phyloP scores from a whole-genome alignment of 2,113 vertebrate genomes.

The Chaetorhynchus papuensis region DNA sequence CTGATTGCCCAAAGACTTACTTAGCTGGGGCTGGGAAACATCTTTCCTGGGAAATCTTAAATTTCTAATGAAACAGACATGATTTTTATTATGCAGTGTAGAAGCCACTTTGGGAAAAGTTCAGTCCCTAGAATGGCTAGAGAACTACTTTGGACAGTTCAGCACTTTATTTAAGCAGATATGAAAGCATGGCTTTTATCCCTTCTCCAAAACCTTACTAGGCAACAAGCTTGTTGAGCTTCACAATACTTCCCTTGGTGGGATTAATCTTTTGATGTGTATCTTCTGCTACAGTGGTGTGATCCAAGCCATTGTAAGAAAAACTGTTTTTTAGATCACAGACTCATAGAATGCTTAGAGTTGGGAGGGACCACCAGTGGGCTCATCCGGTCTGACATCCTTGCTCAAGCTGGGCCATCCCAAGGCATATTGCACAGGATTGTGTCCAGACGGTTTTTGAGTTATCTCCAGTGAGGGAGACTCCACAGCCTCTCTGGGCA shows the following conservation, averaged over 20 bases:
- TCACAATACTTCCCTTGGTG: neutral
- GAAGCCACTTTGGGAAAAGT: neutral
- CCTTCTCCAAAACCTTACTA: neutral
- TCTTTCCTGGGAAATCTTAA: neutral
- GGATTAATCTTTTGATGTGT: neutral
- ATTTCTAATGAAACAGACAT: neutral
- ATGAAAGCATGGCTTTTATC: accelerated
- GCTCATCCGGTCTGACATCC: neutral
- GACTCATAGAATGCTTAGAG: neutral
- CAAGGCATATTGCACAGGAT: neutral
- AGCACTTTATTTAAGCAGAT: neutral
- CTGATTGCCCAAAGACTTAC: neutral
- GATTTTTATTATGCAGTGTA: no score
- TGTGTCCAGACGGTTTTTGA: neutral
- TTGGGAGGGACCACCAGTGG: neutral
- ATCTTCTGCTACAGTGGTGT: neutral
- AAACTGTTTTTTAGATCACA: neutral
- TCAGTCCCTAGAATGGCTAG: neutral
- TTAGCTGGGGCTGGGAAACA: neutral
- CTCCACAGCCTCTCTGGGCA: neutral
- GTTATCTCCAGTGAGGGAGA: neutral
- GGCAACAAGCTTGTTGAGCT: neutral
- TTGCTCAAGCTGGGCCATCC: neutral
- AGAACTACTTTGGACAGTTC: neutral
- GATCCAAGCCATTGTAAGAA: neutral